Conservation (phyloP, 2,113 vertebrate genomes). For the Oxygymnocypris stewartii region DNA sequence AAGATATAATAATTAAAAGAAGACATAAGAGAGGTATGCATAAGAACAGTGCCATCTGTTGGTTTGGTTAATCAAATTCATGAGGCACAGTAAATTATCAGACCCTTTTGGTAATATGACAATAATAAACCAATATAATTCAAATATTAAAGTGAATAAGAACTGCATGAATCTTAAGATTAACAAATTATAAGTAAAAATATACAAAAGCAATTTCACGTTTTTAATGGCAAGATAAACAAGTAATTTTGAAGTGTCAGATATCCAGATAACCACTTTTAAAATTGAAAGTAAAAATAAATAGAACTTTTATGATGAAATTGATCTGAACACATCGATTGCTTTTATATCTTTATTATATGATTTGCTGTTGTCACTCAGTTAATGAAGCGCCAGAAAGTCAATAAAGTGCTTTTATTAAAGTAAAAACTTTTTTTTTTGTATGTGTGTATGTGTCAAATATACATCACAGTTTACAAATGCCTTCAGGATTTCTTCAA, state of each 20-base stretch:
- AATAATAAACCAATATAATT: no score
- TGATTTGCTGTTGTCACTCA: neutral
- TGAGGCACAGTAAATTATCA: neutral
- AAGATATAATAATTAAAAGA: neutral
- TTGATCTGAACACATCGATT: neutral
- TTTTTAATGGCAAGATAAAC: neutral
- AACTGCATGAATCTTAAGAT: neutral
- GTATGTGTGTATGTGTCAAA: conserved; percentile 34
- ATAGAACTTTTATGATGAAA: neutral
- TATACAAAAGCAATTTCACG: neutral
- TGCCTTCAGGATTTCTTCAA: conserved; percentile 60
- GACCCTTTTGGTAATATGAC: no score
- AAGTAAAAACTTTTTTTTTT: conserved; percentile 59
- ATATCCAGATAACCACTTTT: neutral
- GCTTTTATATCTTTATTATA: neutral
- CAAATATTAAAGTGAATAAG: neutral
- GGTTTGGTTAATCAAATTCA: conserved; percentile 19
- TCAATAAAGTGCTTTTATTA: conserved; percentile 84
- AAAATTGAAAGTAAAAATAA: neutral
- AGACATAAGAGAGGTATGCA: neutral
- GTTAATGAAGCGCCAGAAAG: conserved; percentile 34
- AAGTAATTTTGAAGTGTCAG: neutral
- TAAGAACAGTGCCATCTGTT: conserved; percentile 51
- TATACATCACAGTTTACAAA: conserved; percentile 58
- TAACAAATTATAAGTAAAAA: neutral